A percentile compares a stretch with the other conserved stretches of the same genome.
phyloP scores from a whole-genome alignment of 2,797 vertebrate species.

The Mormyrops attenuatus region DNA sequence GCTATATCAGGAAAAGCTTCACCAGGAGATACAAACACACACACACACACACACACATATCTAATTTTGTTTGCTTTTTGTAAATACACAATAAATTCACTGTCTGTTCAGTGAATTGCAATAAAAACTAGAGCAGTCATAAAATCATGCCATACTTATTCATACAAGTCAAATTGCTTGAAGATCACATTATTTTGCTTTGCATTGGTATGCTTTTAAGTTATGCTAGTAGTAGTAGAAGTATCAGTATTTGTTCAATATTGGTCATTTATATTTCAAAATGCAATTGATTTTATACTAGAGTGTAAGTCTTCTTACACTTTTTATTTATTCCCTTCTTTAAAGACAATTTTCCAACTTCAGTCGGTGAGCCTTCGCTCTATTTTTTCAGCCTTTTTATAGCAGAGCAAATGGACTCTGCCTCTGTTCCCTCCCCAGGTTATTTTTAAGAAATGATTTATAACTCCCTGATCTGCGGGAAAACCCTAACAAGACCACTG shows the following conservation, averaged over 20 bases:
- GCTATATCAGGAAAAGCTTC: background rate
- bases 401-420: constrained; percentile 6
- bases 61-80: background rate
- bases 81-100: background rate
- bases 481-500: constrained; percentile 25
- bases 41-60: background rate
- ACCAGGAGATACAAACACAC: background rate
- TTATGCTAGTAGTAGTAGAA: background rate
- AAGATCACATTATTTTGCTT: background rate
- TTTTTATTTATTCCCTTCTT: background rate
- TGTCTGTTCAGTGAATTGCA: background rate
- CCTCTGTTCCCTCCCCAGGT: constrained; percentile 7
- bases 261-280: background rate
- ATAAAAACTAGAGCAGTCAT: background rate
- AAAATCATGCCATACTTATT: background rate
- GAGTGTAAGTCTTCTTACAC: background rate
- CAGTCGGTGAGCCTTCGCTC: background rate
- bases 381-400: constrained; percentile 1
- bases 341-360: background rate
- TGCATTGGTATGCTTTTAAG: background rate
- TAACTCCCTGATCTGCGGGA: constrained; percentile 18
- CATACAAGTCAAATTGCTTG: background rate
- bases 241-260: background rate
- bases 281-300: background rate
- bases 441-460: constrained; percentile 29